Evolutionary conservation across 2,888 invertebrate genomes (phyloP), one percentile per base, ranked within the genome.

Genomic region (Smittia sp.): DNA sequence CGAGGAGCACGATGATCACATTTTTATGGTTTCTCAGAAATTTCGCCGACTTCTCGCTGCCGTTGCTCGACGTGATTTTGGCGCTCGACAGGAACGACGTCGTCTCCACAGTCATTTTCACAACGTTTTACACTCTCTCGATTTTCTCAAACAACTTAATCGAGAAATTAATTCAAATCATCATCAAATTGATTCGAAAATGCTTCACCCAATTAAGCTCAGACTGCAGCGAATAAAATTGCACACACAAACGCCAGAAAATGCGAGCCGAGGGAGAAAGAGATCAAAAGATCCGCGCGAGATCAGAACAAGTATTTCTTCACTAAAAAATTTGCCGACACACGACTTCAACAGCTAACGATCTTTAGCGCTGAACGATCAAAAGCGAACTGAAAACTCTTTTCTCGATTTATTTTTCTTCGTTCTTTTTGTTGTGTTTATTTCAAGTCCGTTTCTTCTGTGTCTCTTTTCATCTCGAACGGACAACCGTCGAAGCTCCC

Each of bases 1-100:
- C 46, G 6, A 72, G 39, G 7, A 38, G 15, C 15, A 72, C 11
- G n/a, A 72, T 39, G n/a, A 72, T 39, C 20, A 72, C 32, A 27
- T 62, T 72, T 24, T 72, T 72, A 52, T 72, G 32, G 24, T 62
- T 72, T 20, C 62, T 73, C 13, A 73, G 41, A 41, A 73, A 25
- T 41, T 73, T 73, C n/a, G 65, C 41, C 15, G 73, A 73, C 25
- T 73, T 73, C 65, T 65, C 73, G 46, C 22, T n/a, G 13, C 73
- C 27, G n/a, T 32, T 58, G 20, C 13, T 20, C 18, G 58, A 6
- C 9, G 46, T 24, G 38, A 62, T 72, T 72, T 72, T 72, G 11
- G 72, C n/a, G 4, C n/a, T 38, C 13, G 72, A 22, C 2, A 73
- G 24, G 39, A 73, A 73, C 38, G 73, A 27, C 18, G 39, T 73